Base-by-base conservation (phyloP, 2,888 invertebrate species). In the Graphium colonna region DNA sequence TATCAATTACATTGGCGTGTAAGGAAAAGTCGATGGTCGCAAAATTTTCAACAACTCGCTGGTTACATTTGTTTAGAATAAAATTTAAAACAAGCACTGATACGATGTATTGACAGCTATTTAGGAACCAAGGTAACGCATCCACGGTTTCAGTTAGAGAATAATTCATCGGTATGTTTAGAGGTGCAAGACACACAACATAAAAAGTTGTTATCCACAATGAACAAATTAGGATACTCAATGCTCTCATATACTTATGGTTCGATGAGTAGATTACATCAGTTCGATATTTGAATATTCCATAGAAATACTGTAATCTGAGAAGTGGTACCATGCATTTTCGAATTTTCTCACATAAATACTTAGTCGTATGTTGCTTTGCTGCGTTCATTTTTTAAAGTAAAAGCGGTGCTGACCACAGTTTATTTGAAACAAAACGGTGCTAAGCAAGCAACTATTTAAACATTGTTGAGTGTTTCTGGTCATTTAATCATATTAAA, bases 201-300 rank as follows among this genome's bases (percentile, higher is more conserved):
- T 33, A 33, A 33, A 33, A 33, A 33, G 1, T n/a, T 33, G 33
- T 33, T 10, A 33, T 5, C 33, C 33, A 33, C n/a, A n/a, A 5
- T n/a, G 9, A 3, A 10, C 10, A 10, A 33, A 33, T 33, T 9
- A 33, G 9, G 9, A 33, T 9, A n/a, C 33, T 33, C 33, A 33
- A 9, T 33, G 33, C 33, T n/a, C 8, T 33, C 1, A 33, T 33
- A 10, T 10, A 2, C n/a, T 33, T 33, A 33, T 33, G 10, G 2
- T 33, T 3, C 9, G 33, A 10, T 33, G 9, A 33, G 4, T 33
- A 33, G 4, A 9, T 9, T n/a, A 5, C 33, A 33, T 33, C 33
- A 9, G 10, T 33, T 33, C 64, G 61, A 51, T 73, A 73, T 60
- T 79, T 61, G 33, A 71, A 73, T 60, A 80, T 74, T 13, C 81